Evolutionary conservation across 2,113 vertebrate species (phyloP), one percentile per base, ranked within the genome.

Genomic region (Motacilla tschutschensis): DNA sequence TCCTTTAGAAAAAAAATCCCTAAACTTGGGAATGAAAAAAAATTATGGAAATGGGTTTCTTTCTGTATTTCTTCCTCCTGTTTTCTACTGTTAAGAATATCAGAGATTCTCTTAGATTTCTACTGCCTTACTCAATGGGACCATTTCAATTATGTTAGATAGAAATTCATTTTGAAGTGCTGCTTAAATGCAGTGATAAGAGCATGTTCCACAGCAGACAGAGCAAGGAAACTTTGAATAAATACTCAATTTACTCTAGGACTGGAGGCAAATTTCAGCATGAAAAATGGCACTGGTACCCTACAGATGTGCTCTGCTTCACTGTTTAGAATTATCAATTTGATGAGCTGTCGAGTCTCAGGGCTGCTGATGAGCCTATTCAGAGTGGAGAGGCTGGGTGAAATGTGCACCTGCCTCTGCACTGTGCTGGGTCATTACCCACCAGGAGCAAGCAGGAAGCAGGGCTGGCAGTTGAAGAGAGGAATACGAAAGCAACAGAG

Each of bases 321-420:
- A n/a, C 46, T 88, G 54, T 90, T 85, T 66, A 33, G 69, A 94
- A 95, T 95, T 70, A 96, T 55, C 80, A 92, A 28, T 91, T 91
- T 62, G 88, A 95, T 90, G 80, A 94, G 89, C 85, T 91, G 60
- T 83, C 8, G 10, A 89, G 89, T 94, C 76, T 31, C 51, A 59
- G 76, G 73, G 73, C 90, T 93, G 75, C 59, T 96, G 90, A 91
- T 96, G 93, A 94, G 71, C 85, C 90, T 85, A 95, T 96, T 96
- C 81, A 87, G 80, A 85, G 47, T 93, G 78, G 93, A 93, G 92
- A 93, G 94, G 44, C 72, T 86, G n/a, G 71, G 28, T 55, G 38
- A 83, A 72, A 92, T 74, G 84, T 93, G 69, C 95, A 94, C 90
- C 91, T 96, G 94, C 72, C 77, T 92, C 51, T 84, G 59, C 91